Percentiles rank a stretch among this genome's conserved stretches.
Evolutionary conservation across 2,888 invertebrate species (phyloP).

Genomic region (Gastracanthus pulcherrimus): DNA sequence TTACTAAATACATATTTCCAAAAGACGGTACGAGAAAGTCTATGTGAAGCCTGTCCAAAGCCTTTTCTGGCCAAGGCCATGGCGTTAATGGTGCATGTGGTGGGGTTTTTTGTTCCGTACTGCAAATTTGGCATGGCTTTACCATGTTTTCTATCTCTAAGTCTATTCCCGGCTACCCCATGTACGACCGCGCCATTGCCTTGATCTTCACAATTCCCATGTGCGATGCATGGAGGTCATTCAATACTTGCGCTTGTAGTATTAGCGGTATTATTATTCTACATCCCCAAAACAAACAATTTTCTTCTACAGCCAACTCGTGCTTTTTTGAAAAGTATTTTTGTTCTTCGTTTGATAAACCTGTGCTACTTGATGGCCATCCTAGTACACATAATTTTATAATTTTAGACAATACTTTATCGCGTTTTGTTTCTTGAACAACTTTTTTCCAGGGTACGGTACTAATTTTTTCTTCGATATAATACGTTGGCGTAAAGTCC

Average conservation of each 20-base stretch:
- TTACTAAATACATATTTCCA: neutral
- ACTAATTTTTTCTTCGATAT: neutral
- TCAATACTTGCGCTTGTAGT: neutral
- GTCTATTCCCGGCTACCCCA: neutral
- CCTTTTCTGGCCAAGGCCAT: neutral
- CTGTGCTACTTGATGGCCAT: no score
- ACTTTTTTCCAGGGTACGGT: neutral
- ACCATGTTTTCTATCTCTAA: neutral
- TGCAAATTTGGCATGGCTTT: neutral
- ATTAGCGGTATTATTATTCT: neutral
- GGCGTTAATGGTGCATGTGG: neutral
- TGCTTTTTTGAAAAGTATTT: neutral
- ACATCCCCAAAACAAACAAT: neutral
- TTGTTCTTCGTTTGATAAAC: neutral
- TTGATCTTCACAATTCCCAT: neutral
- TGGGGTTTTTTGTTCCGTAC: neutral
- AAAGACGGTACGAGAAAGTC: neutral
- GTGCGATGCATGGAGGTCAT: neutral
- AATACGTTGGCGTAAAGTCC: neutral
- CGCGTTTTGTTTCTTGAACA: neutral
- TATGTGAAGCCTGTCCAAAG: neutral
- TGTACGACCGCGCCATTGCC: no score
- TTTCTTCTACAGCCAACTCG: neutral
- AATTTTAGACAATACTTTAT: neutral
- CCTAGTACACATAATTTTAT: no score